Evolutionary conservation across 2,888 invertebrate genomes (phyloP).

Genomic region (Ariolimax columbianus): DNA sequence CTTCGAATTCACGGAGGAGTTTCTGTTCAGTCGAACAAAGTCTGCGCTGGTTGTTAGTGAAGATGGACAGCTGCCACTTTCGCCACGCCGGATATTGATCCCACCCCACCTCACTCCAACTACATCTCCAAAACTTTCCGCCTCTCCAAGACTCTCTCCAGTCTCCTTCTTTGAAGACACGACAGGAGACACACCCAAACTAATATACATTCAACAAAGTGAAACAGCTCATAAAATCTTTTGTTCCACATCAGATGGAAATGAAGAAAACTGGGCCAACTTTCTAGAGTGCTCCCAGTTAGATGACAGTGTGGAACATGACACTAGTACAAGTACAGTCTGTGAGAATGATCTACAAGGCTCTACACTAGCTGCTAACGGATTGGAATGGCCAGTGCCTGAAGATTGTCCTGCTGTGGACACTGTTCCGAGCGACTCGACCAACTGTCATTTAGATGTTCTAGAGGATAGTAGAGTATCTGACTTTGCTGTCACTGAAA

Average conservation of each 20-base stretch:
- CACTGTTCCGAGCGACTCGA: not conserved
- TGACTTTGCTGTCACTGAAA: not conserved
- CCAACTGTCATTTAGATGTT: not conserved
- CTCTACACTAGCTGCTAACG: not conserved
- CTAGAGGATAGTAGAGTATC: not conserved
- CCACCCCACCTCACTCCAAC: slow-evolving; percentile 71
- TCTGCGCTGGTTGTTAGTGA: slow-evolving; percentile 70
- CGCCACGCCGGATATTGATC: slow-evolving; percentile 70
- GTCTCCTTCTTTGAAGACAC: not conserved
- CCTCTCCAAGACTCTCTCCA: slow-evolving; percentile 46
- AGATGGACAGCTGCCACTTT: slow-evolving; percentile 61
- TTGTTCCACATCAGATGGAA: slow-evolving; percentile 42
- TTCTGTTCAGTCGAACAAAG: slow-evolving; percentile 70
- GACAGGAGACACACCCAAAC: slow-evolving; percentile 42
- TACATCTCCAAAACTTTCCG: slow-evolving; percentile 61
- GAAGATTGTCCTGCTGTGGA: too few relatives aligned
- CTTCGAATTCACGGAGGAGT: slow-evolving; percentile 70
- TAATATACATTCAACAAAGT: slow-evolving; percentile 52
- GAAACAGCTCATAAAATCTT: slow-evolving; percentile 46
- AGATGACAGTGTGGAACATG: not conserved
- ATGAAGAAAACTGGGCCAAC: slow-evolving; percentile 57
- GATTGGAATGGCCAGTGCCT: not conserved
- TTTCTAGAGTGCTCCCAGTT: slow-evolving; percentile 53
- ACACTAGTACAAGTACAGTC: not conserved
- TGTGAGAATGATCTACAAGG: not conserved